Evolutionary conservation across 30 jellyfish, hydroid and myxozoan species (phyloP).

Genomic region (Aurelia sp.): DNA sequence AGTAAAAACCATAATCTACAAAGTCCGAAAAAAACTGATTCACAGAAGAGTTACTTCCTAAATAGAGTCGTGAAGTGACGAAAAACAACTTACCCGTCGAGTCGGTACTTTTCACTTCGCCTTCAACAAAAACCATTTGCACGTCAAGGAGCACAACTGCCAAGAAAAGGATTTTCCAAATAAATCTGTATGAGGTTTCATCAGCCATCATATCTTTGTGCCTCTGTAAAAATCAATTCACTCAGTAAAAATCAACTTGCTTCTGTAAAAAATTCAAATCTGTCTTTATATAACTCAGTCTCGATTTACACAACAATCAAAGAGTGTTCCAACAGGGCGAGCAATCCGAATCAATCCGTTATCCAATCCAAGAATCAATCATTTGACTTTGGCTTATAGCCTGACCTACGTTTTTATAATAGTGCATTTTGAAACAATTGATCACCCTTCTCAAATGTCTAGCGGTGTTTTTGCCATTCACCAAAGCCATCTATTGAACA

Average conservation of each 20-base stretch:
- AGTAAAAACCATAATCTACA: no score
- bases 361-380: neutral
- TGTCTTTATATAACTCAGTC: no score
- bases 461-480: conserved; percentile 55
- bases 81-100: neutral
- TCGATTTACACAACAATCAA: no score
- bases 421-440: conserved; percentile 12
- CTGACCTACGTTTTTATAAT: conserved; percentile 11
- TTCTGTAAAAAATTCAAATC: no score
- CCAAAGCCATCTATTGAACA: conserved; percentile 26
- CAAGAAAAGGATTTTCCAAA: conserved; percentile 12
- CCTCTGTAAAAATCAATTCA: no score
- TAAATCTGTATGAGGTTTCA: neutral
- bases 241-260: no score
- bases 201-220: neutral
- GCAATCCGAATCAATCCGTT: neutral
- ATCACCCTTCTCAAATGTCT: conserved; percentile 47
- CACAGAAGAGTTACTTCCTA: no score
- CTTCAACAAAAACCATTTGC: neutral
- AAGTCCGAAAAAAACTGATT: no score
- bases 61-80: no score
- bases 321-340: neutral
- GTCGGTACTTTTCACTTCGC: neutral
- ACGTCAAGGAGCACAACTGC: conserved; percentile 4
- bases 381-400: neutral